Percentiles rank a stretch among this genome's conserved stretches.
Conservation (phyloP, 2,113 vertebrate species). For the Zosterops hypoxanthus region DNA sequence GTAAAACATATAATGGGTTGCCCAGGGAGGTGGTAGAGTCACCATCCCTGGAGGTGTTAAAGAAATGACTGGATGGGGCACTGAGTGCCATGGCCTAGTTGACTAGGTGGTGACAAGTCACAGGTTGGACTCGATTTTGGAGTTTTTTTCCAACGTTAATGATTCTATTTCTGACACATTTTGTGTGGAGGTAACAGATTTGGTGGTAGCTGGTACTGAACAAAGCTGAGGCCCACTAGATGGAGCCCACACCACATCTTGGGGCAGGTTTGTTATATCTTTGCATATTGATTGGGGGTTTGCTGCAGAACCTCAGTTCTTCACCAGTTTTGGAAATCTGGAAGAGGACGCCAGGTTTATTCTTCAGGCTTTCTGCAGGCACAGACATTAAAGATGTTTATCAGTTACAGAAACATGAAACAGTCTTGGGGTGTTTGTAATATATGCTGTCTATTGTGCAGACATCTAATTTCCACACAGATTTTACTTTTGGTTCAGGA, state of each 20-base stretch:
- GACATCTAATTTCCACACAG: background rate
- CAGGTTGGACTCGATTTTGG: background rate
- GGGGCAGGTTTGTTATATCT: background rate
- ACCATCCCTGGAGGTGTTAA: background rate
- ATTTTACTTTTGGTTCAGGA: background rate
- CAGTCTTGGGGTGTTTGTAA: background rate
- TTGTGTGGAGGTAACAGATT: background rate
- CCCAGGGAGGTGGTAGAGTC: background rate
- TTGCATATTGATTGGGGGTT: background rate
- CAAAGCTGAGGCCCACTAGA: constrained; percentile 14
- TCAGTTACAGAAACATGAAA: background rate
- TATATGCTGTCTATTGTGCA: background rate
- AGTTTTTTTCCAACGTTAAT: background rate
- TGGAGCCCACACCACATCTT: background rate
- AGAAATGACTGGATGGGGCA: fast-evolving
- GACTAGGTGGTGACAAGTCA: background rate
- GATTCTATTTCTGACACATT: background rate
- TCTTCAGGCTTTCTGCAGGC: background rate
- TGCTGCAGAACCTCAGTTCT: background rate
- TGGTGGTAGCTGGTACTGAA: fast-evolving
- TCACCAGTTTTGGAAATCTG: background rate
- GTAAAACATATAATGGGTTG: background rate
- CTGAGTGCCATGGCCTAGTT: background rate
- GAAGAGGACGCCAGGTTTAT: background rate
- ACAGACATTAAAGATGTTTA: background rate